Base-by-base conservation (phyloP, 2,113 vertebrate species). In the Scopus umbretta region DNA sequence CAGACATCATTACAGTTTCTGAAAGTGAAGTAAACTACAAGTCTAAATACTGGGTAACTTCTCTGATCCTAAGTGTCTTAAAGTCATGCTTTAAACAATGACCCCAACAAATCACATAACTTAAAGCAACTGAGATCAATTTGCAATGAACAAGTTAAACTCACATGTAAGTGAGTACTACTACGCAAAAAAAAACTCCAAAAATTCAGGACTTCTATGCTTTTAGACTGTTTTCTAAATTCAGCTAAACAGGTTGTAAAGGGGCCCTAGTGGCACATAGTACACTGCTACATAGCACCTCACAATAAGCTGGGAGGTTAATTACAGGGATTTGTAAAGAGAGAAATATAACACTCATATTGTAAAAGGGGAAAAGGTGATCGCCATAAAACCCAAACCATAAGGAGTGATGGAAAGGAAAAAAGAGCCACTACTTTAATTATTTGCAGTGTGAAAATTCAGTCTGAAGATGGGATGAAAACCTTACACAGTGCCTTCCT, bases 141-240 rank as follows among this genome's bases (percentile, higher is more conserved):
- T 56, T 56, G 30, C 49, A 85, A 12, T 2, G 5, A 91, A 81
- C 16, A 52, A 13, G 20, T 49, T 76, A 56, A 89, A 67, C 16
- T 80, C 10, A 3, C 21, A 26, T 5, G 15, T 29, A 79, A 74
- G 79, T 26, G 8, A 75, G 15, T 89, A 23, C 32, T 68, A 27
- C 11, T 36, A 62, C 0, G 8, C 1, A 55, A 68, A 80, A 95
- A 62, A n/a, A 3, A 3, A 4, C 38, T 50, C 21, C 0, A 86
- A 86, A 71, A 91, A 52, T 20, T 72, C 29, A 68, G 19, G 66
- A 52, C 30, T 72, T 2, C 0, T 21, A 38, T 32, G 5, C 13
- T 72, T 86, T 67, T 27, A 45, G 7, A 78, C 6, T 47, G 56
- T 62, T 26, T 34, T 55, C 58, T 34, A 72, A 65, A 95, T 52